Base-by-base conservation (phyloP, 2,888 invertebrate genomes). In the Acanthoscelides obtectus region DNA sequence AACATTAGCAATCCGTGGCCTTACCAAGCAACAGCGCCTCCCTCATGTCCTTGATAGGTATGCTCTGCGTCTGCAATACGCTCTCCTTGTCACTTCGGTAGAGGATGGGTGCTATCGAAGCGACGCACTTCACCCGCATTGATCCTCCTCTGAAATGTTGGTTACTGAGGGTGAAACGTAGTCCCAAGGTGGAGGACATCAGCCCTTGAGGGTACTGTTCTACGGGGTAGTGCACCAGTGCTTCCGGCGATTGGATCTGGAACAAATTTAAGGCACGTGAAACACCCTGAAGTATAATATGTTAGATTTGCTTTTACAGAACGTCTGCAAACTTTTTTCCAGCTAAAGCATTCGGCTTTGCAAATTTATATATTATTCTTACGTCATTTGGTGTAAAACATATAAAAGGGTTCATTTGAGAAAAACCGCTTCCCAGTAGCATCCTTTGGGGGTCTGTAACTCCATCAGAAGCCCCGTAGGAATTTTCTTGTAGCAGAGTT, bases 11-110 rank as follows among this genome's bases (percentile, higher is more conserved):
- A 64, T 64, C n/a, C 65, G 21, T 22, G 20, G 20, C 81, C 88
- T 88, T 84, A 90, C 90, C 90, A 79, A 90, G 85, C 74, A 90
- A 84, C 81, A 89, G 86, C 25, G 90, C 90, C 82, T 90, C 90
- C 76, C 90, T 86, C 84, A 89, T 89, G 80, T 89, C 89, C 80
- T 88, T 87, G 72, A 89, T 86, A 27, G 75, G 76, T 70, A 89
- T 86, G 64, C 88, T 87, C 69, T 88, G 84, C 67, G 88, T 87
- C 80, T 89, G 88, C 21, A 89, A 85, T 0, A 89, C 87, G 77
- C 88, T 88, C 79, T 90, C 90, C 76, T 87, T 84, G 81, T 89
- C 89, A 22, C 89, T 89, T 76, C 88, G 87, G 88, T 89, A 90
- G 70, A 90, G 82, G 0, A 89, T 87, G 19, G 90, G 90, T 20